These are phyloP conservation scores for Psilanteris sp. DNA, from an alignment of 1,140 invertebrate species.

Conservation along the genomic window DNA sequence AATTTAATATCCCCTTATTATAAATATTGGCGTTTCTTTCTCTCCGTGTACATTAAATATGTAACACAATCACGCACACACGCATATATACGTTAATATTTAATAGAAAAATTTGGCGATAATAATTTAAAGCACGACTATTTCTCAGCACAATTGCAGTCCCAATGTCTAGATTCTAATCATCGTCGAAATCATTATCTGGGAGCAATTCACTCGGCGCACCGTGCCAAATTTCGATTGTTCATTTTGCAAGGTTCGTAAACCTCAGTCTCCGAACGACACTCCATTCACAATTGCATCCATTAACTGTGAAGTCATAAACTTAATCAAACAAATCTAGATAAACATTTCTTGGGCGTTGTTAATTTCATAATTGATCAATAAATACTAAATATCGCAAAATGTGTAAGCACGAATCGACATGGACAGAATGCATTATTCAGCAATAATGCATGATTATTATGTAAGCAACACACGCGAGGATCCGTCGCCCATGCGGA, in stretches of 20 bases:
- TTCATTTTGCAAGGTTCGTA: constrained; percentile 14
- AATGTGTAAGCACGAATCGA: constrained; percentile 20
- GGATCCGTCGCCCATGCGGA: constrained; percentile 2
- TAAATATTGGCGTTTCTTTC: too few relatives aligned
- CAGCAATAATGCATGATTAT: constrained; percentile 39
- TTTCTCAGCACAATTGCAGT: too few relatives aligned
- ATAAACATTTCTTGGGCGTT: constrained; percentile 17
- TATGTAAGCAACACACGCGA: constrained; percentile 45
- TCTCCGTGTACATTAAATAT: too few relatives aligned
- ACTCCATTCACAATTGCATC: constrained; percentile 26
- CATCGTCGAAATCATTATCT: constrained; percentile 19
- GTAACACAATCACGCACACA: too few relatives aligned
- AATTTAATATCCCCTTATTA: too few relatives aligned
- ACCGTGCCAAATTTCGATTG: constrained; percentile 34
- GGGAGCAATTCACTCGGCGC: constrained; percentile 6
- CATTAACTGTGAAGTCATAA: constrained; percentile 37
- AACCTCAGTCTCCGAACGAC: constrained; percentile 4
- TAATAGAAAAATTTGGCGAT: too few relatives aligned
- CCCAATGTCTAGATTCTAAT: constrained; percentile 2
- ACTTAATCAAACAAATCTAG: constrained; percentile 40
- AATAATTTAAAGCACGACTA: too few relatives aligned
- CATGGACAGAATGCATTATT: constrained; percentile 8
- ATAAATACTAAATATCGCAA: constrained; percentile 31
- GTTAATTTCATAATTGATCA: constrained; percentile 41
- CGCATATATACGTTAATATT: too few relatives aligned